Evolutionary conservation across 2,797 vertebrate genomes (phyloP), one percentile per base, ranked within the genome.

Genomic region (Cephalopachus bancanus): DNA sequence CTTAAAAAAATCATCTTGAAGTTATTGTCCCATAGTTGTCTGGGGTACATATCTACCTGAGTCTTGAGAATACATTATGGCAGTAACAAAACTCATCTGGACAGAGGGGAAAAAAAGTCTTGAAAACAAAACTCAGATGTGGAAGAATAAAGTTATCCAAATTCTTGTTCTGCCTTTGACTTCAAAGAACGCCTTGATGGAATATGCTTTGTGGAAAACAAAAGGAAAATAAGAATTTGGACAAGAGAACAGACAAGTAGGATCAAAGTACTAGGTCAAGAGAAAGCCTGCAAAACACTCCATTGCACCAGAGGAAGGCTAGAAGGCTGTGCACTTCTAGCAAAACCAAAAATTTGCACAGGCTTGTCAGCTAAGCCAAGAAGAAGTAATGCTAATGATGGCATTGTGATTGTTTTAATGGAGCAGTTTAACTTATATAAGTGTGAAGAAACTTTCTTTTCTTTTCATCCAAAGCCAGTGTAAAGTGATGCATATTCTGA

Each of bases 121-220:
- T 60, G 49, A 79, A 85, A 87, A 94, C 51, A 94, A 94, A 97
- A 83, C 30, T 89, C 74, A 83, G 44, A 88, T 71, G 74, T 33
- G 30, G 24, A 93, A 90, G 95, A 89, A 57, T 67, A 83, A 69
- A 90, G 28, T 89, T 88, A 53, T 64, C 30, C 91, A 96, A 95
- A 76, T 75, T 71, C 17, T 65, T 79, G 33, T 88, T 94, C 96
- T 96, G 33, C 33, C 79, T 85, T 93, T 49, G 60, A 97, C 89
- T 91, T 98, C 95, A 97, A 93, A 97, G 74, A 22, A 71, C 59
- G 76, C 69, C 28, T 84, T 37, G 76, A 64, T 67, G 57, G n/a
- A 89, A 85, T 81, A 64, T 85, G 64, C 15, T 88, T 88, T 76
- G 49, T 55, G 88, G 67, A 83, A 79, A 89, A 92, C 8, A 7